A percentile compares a stretch with the other conserved stretches of the same genome.
Evolutionary conservation across 2,888 invertebrate species (phyloP).

Genomic region (Atethmia centrago): DNA sequence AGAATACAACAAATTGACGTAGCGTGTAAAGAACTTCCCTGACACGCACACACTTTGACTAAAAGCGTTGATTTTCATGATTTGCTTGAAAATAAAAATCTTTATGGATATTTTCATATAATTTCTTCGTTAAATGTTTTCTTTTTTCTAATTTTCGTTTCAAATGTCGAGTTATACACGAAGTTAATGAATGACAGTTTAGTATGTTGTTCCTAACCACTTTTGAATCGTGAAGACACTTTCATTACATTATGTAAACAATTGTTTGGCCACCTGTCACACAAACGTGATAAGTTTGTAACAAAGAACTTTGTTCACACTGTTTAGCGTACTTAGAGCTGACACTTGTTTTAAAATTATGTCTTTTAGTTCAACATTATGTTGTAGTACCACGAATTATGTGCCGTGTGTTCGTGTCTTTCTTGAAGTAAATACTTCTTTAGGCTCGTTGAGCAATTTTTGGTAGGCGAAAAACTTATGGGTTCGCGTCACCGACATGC

Average conservation of each 20-base stretch:
- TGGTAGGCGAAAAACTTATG: no score
- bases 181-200: conserved; percentile 39
- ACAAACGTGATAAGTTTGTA: conserved; percentile 51
- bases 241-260: conserved; percentile 50
- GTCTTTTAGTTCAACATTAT: conserved; percentile 3
- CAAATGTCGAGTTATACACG: conserved; percentile 7
- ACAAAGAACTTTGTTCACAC: conserved; percentile 57
- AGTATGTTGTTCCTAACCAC: conserved; percentile 35
- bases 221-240: conserved; percentile 47
- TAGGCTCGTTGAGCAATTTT: no score
- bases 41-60: neutral
- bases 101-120: neutral
- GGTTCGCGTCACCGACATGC: no score
- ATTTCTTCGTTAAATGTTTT: neutral
- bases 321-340: conserved; percentile 63
- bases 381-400: neutral
- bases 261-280: conserved; percentile 50
- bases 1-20: no score
- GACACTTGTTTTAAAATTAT: conserved; percentile 29
- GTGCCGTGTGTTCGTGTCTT: neutral
- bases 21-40: no score
- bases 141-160: conserved; percentile 10
- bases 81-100: neutral
- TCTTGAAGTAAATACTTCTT: no score
- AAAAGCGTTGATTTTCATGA: neutral